phyloP scores from a whole-genome alignment of 2,888 invertebrate genomes.

The Melanchra persicariae region DNA sequence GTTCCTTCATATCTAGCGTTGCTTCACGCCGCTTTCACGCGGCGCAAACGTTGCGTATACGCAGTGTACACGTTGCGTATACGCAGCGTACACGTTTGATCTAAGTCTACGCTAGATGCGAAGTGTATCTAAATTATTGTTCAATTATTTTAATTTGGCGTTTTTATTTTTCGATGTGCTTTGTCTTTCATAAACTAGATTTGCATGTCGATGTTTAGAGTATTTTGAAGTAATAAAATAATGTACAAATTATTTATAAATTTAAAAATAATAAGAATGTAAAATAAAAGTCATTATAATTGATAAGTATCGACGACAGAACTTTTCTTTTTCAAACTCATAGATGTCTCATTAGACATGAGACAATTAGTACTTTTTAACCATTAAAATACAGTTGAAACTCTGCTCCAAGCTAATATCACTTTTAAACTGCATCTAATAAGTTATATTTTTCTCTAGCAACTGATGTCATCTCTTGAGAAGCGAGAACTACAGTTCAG shows the following conservation, averaged over 20 bases:
- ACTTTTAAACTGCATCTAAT: background rate
- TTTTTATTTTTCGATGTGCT: constrained; percentile 71
- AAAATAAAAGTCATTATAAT: background rate
- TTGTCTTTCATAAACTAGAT: constrained; percentile 52
- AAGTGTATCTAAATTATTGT: constrained; percentile 40
- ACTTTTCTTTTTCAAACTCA: no score
- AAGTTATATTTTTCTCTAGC: constrained; percentile 89
- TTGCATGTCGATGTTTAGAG: constrained; percentile 31
- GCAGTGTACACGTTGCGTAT: background rate
- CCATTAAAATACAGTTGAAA: background rate
- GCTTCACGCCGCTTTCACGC: background rate
- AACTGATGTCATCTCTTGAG: constrained; percentile 98
- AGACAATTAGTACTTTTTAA: background rate
- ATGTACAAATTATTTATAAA: background rate
- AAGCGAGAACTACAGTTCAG: constrained; percentile 99
- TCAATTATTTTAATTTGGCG: constrained; percentile 59
- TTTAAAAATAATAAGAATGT: no score
- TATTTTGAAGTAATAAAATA: background rate
- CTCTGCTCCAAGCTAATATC: background rate
- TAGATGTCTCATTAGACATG: no score
- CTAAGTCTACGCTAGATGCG: background rate
- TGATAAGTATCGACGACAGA: no score
- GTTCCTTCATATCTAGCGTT: background rate
- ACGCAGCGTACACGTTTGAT: background rate
- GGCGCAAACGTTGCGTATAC: background rate